Percentiles rank a stretch among this genome's conserved stretches.
Conservation (phyloP, 92 coral and sea anemone genomes). For the Siderastrea siderea region DNA sequence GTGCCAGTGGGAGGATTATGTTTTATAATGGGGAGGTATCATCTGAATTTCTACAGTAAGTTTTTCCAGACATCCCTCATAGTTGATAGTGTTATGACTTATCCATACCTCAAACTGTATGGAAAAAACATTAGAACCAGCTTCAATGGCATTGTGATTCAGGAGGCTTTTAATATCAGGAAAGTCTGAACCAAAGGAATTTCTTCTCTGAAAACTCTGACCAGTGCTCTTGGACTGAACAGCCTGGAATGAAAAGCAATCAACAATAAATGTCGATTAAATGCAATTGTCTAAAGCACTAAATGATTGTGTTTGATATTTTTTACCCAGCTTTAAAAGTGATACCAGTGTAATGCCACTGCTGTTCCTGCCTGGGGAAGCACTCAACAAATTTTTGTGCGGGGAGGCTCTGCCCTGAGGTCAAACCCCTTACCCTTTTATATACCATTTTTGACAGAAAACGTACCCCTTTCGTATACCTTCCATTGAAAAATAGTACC, state of each 20-base stretch:
- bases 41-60: background rate
- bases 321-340: too few relatives aligned
- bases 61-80: background rate
- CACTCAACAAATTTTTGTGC: too few relatives aligned
- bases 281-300: background rate
- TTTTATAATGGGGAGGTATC: too few relatives aligned
- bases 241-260: background rate
- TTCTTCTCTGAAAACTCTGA: constrained; percentile 22
- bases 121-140: constrained; percentile 76
- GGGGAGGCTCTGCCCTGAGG: too few relatives aligned
- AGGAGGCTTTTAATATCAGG: constrained; percentile 74
- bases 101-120: constrained; percentile 75
- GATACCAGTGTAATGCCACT: too few relatives aligned
- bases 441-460: too few relatives aligned
- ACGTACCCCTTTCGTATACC: too few relatives aligned
- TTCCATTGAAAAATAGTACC: too few relatives aligned
- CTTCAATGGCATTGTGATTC: constrained; percentile 57
- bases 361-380: too few relatives aligned
- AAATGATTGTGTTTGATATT: background rate
- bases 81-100: background rate
- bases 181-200: constrained; percentile 41
- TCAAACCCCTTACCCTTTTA: too few relatives aligned
- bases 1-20: too few relatives aligned
- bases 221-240: background rate
- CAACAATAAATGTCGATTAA: background rate